Evolutionary conservation across 2,113 vertebrate genomes (phyloP).

Genomic region (Corythornis vintsioides): DNA sequence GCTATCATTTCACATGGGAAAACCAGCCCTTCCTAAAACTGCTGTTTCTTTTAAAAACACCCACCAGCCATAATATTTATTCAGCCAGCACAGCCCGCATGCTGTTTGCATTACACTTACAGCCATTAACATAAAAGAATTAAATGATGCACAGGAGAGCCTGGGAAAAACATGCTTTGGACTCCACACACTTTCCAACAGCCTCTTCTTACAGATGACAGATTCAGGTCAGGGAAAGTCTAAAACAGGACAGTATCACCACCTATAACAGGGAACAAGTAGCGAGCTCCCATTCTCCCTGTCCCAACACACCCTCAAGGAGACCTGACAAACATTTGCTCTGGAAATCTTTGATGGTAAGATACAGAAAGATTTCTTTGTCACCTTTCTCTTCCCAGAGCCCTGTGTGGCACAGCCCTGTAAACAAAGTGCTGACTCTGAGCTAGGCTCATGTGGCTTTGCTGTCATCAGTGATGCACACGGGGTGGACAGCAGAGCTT

Average conservation of each 20-base stretch:
- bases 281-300: not conserved
- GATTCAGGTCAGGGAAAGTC: conserved; percentile 35
- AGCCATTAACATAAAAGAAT: not conserved
- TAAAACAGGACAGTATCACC: conserved; percentile 26
- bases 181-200: not conserved
- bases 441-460: not conserved
- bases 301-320: not conserved
- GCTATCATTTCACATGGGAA: not conserved
- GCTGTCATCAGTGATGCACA: not conserved
- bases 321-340: not conserved
- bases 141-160: not conserved
- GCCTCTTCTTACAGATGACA: conserved; percentile 8
- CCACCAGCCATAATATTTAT: not conserved
- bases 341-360: not conserved
- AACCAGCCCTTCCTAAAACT: not conserved
- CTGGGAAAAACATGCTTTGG: not conserved
- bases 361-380: not conserved
- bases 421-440: not conserved
- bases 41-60: not conserved
- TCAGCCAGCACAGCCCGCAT: not conserved
- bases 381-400: not conserved
- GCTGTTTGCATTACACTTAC: not conserved
- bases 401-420: not conserved
- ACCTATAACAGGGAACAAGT: not conserved
- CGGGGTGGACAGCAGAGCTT: not conserved